phyloP scores from a whole-genome alignment of 2,888 invertebrate species.

The Lydus trimaculatus region DNA sequence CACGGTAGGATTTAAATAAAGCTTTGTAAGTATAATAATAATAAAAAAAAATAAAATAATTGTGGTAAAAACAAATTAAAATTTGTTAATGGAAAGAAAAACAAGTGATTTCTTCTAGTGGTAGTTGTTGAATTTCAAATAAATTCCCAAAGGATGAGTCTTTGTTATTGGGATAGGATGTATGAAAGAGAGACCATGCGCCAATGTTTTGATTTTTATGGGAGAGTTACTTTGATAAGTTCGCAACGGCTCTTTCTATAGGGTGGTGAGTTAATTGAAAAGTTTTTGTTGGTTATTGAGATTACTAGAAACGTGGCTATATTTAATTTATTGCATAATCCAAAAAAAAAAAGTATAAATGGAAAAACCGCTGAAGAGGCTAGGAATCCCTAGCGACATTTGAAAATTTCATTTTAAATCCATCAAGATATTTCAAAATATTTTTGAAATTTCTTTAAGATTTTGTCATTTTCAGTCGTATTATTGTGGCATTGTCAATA shows the following conservation, averaged over 20 bases:
- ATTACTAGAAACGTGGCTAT: constrained; percentile 55
- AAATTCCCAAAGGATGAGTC: constrained; percentile 26
- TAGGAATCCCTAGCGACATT: background rate
- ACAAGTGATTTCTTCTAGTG: constrained; percentile 19
- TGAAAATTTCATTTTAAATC: background rate
- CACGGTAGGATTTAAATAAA: constrained; percentile 53
- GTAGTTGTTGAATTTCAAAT: constrained; percentile 21
- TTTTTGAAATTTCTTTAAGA: background rate
- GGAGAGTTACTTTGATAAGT: constrained; percentile 54
- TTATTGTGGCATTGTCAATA: background rate
- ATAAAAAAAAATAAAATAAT: background rate
- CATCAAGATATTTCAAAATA: background rate
- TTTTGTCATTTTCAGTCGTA: background rate
- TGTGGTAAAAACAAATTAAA: constrained; percentile 1
- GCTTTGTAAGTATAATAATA: background rate
- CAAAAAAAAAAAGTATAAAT: constrained; percentile 12
- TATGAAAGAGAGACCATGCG: constrained; percentile 34
- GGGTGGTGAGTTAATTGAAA: constrained; percentile 53
- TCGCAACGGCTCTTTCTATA: constrained; percentile 34
- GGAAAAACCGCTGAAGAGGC: too few relatives aligned
- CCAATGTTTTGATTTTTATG: constrained; percentile 60
- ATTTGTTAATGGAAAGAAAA: background rate
- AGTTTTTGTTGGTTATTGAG: constrained; percentile 56
- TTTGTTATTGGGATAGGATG: constrained; percentile 11
- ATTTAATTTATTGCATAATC: constrained; percentile 52